Percentiles rank a stretch among this genome's conserved stretches.
Evolutionary conservation across 2,797 vertebrate species (phyloP).

Genomic region (Picus viridis): DNA sequence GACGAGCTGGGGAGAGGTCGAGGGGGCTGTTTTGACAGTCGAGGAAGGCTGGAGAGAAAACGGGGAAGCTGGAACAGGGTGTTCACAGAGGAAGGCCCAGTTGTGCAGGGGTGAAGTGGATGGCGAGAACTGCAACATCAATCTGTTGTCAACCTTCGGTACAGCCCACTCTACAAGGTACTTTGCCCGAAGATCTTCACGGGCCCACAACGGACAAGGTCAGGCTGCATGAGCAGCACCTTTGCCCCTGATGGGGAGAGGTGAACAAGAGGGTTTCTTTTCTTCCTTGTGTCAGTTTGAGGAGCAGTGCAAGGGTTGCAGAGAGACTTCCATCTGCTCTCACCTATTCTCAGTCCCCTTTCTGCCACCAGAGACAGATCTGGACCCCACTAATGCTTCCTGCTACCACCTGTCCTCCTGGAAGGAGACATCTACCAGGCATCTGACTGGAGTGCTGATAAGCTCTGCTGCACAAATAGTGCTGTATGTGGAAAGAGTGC

Average conservation of each 20-base stretch:
- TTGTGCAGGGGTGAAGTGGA: background rate
- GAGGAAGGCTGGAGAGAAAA: background rate
- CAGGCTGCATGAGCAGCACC: background rate
- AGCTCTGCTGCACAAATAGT: background rate
- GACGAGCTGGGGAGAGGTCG: no score
- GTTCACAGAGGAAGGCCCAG: background rate
- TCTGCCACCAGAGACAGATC: background rate
- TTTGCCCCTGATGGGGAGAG: background rate
- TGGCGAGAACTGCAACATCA: no score
- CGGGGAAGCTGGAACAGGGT: background rate
- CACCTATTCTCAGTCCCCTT: background rate
- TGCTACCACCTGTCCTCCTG: background rate
- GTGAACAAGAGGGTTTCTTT: background rate
- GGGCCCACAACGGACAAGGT: background rate
- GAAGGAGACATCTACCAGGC: background rate
- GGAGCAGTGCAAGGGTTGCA: background rate
- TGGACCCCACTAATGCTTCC: background rate
- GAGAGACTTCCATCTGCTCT: background rate
- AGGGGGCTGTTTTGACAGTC: background rate
- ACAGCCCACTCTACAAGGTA: background rate
- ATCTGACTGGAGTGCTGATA: background rate
- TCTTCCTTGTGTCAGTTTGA: rapidly evolving
- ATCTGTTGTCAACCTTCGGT: background rate
- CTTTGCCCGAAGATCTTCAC: background rate
- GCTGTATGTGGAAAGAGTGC: background rate